Evolutionary conservation across 2,113 vertebrate species (phyloP).

Genomic region (Australoheros scitulus): DNA sequence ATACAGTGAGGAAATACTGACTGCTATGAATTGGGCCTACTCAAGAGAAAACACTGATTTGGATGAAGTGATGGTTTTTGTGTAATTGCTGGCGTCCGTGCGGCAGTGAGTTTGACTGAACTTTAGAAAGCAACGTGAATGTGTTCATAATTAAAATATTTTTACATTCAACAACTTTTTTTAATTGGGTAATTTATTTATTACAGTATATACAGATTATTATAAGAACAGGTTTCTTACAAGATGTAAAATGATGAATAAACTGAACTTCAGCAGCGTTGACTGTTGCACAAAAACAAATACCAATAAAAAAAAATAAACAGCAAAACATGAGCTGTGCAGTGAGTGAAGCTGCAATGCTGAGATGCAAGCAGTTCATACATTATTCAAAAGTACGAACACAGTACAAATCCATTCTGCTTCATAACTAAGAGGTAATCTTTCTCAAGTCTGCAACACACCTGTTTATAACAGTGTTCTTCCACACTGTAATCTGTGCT

Average conservation of each 20-base stretch:
- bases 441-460: background rate
- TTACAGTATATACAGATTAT: slow-evolving; percentile 64
- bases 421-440: slow-evolving; percentile 2
- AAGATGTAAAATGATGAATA: background rate
- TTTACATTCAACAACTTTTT: background rate
- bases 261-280: background rate
- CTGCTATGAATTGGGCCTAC: background rate
- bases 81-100: too few species aligned
- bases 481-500: background rate
- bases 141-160: too few species aligned
- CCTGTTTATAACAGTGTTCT: background rate
- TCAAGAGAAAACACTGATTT: background rate
- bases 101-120: background rate
- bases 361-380: background rate
- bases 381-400: background rate
- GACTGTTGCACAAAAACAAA: slow-evolving; percentile 1
- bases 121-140: background rate
- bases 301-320: background rate
- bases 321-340: background rate
- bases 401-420: background rate
- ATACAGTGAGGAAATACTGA: background rate
- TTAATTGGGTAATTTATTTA: background rate
- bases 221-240: background rate
- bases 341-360: background rate
- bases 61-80: background rate